Base-by-base conservation (phyloP, 2,797 vertebrate genomes). In the Lates japonicus region DNA sequence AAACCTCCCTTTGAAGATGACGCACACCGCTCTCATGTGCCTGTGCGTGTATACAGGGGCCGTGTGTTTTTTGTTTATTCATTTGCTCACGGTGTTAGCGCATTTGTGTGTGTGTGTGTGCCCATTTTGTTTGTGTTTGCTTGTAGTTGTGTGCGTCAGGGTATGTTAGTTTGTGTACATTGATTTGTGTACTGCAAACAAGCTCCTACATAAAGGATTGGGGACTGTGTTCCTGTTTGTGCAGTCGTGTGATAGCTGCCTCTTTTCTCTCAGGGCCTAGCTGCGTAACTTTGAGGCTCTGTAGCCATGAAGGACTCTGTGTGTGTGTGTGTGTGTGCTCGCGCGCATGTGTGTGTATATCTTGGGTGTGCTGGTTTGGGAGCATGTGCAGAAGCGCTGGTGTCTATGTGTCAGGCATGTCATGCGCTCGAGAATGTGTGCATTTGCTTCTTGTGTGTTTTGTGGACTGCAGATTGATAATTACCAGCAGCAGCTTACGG, bases 1-100 rank as follows among this genome's bases (percentile, higher is more conserved):
- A 92, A 90, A 90, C 88, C 87, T 70, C 62, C 51, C 86, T 95
- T 95, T 95, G 93, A 95, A 94, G 94, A 91, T 87, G 88, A 87
- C 65, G 76, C 87, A 61, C 48, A 59, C 52, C 57, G 14, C 81
- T 86, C 88, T 89, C 80, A 68, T 85, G 86, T 87, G 86, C 84
- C 80, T 82, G 55, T 11, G 67, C 71, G 78, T 81, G 80, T 77
- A 61, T 79, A 74, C 73, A 19, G 48, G 74, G 78, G 72, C 80
- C 76, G 64, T 58, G 81, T 39, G 51, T 83, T 54, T 90, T 90
- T 88, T 88, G 87, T 91, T 91, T 83, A 88, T 93, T 90, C 79
- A 74, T 90, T 81, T 14, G 35, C 73, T 88, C 74, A 68, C 70
- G 63, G 65, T 54, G 70, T 85, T 63, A 1, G 73, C 55, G 78